Percentiles rank a stretch among this genome's conserved stretches.
Evolutionary conservation across 2,797 vertebrate species (phyloP).

Genomic region (Spizella passerina): DNA sequence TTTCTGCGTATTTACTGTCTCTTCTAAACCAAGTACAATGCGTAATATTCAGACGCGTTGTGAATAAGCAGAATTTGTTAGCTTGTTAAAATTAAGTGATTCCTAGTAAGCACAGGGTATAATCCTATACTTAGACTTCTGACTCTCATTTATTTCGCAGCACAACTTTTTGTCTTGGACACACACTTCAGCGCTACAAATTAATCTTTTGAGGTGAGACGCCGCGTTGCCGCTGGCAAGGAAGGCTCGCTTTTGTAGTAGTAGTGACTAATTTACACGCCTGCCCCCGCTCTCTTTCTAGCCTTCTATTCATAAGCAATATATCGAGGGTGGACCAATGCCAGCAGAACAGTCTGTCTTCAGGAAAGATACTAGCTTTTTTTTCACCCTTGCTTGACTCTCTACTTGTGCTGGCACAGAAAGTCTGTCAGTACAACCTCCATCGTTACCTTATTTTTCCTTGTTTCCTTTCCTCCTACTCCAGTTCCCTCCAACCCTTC

Average conservation of each 20-base stretch:
- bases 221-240: neutral
- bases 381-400: slow-evolving; percentile 29
- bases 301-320: slow-evolving; percentile 46
- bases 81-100: neutral
- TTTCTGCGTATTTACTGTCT: neutral
- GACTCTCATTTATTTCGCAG: neutral
- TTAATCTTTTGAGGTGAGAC: neutral
- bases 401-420: slow-evolving; percentile 36
- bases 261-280: slow-evolving; percentile 42
- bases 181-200: neutral
- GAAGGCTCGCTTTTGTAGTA: slow-evolving; percentile 53
- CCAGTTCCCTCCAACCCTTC: neutral
- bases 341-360: slow-evolving; percentile 62
- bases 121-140: neutral
- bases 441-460: slow-evolving; percentile 9
- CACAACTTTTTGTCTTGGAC: neutral
- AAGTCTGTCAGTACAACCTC: slow-evolving; percentile 26
- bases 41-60: neutral
- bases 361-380: slow-evolving; percentile 28
- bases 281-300: slow-evolving; percentile 24
- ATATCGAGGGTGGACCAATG: slow-evolving; percentile 16
- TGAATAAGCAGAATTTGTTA: neutral
- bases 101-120: neutral
- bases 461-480: neutral
- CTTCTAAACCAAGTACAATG: neutral